Conservation (phyloP, 1,140 invertebrate species). For the Drosophila tropicalis region DNA sequence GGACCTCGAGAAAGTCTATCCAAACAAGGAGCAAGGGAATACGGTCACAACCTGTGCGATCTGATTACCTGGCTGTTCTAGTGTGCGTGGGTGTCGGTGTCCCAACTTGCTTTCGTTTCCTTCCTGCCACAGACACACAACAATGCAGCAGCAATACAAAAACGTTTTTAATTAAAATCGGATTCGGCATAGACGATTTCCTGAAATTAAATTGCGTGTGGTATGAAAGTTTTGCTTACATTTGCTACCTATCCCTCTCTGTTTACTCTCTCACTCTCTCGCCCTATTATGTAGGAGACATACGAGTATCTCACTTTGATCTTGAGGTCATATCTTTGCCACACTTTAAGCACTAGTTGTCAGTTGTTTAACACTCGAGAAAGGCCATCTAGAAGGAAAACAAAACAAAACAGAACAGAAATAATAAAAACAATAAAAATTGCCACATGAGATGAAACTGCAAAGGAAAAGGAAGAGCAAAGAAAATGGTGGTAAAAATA, state of each 20-base stretch:
- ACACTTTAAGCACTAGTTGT: slow-evolving; percentile 51
- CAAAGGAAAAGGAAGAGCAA: slow-evolving; percentile 10
- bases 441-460: slow-evolving; percentile 14
- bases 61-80: slow-evolving; percentile 4
- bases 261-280: background rate
- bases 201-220: slow-evolving; percentile 71
- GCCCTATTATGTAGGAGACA: background rate
- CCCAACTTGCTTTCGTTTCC: slow-evolving; percentile 51
- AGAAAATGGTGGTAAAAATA: slow-evolving; percentile 53
- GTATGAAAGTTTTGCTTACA: slow-evolving; percentile 68
- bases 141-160: slow-evolving; percentile 53
- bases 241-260: slow-evolving; percentile 17
- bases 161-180: slow-evolving; percentile 80
- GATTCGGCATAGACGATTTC: slow-evolving; percentile 75
- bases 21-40: no score
- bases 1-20: background rate
- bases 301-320: slow-evolving; percentile 52
- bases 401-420: slow-evolving; percentile 1
- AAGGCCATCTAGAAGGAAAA: background rate
- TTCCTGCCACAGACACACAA: slow-evolving; percentile 59
- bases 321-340: slow-evolving; percentile 15
- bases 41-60: slow-evolving; percentile 2
- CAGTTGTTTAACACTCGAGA: slow-evolving; percentile 30
- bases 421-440: slow-evolving; percentile 53
- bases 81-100: slow-evolving; percentile 27